Evolutionary conservation across 2,797 vertebrate species (phyloP).

Genomic region (Euthynnus affinis): DNA sequence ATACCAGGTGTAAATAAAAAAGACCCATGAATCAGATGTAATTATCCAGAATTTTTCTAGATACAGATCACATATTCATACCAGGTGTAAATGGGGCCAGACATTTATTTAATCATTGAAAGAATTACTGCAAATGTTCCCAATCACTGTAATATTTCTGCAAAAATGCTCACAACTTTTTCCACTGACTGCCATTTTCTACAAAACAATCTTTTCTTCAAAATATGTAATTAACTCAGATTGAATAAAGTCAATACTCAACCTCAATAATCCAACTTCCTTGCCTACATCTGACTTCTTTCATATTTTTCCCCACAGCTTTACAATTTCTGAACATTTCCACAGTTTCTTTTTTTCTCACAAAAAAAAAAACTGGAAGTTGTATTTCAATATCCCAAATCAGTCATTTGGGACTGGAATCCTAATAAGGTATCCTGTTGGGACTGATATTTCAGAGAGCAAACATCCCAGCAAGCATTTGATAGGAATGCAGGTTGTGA

Average conservation of each 20-base stretch:
- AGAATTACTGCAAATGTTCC: slow-evolving; percentile 1
- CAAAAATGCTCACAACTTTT: no score
- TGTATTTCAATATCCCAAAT: not conserved
- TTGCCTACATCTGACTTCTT: no score
- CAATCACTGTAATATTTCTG: not conserved
- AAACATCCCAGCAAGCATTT: slow-evolving; percentile 30
- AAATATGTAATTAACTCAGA: not conserved
- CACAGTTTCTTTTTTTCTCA: not conserved
- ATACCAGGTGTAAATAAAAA: no score
- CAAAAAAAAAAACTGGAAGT: slow-evolving; percentile 8
- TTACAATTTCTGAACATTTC: not conserved
- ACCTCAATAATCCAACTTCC: not conserved
- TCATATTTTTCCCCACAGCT: no score
- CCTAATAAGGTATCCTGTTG: not conserved
- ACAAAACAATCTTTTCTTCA: not conserved
- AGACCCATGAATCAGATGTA: no score
- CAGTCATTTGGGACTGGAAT: not conserved
- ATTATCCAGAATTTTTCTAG: no score
- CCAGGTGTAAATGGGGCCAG: no score
- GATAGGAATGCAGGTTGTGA: not conserved
- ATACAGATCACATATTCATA: no score
- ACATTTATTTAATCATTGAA: not conserved
- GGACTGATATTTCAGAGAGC: not conserved
- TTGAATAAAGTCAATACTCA: not conserved
- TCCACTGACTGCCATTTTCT: no score